Base-by-base conservation (phyloP, 2,888 invertebrate species). In the Trachelus tabidus region DNA sequence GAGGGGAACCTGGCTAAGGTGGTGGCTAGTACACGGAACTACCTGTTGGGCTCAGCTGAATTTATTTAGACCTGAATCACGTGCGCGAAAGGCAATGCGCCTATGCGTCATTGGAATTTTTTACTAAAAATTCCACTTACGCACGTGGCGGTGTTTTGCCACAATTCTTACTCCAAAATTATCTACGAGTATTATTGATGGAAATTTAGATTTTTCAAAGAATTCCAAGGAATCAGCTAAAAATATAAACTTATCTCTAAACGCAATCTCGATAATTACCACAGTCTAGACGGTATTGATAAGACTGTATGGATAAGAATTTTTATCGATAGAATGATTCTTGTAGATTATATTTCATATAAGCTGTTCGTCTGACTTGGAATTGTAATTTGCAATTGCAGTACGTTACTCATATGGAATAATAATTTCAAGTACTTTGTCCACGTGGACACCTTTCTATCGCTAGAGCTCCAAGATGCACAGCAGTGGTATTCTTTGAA, bases 21-120 rank as follows among this genome's bases (percentile, higher is more conserved):
- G 23, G 56, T 56, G 56, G 56, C 56, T 56, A 56, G 56, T 56
- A 23, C 56, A 23, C 56, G 56, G 83, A 84, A 86, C 86, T 87
- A 86, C 87, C 88, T 87, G 85, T 85, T 88, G 86, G 83, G 84
- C 84, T 78, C 84, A 85, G 83, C 84, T 82, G 82, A 85, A 87
- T 85, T 87, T 84, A 86, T 87, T 86, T 86, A 85, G 84, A 87
- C 82, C 83, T 84, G 75, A 71, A 34, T 74, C 31, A 34, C 56
- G 23, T 56, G 23, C 23, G 56, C 23, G 9, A 23, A 56, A 56
- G 23, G 23, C 56, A 56, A 6, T 56, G 9, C 40, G 40, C 23
- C 23, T 40, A 23, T 40, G 23, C 56, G 56, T 56, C 23, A 56
- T 56, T 1, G 9, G 56, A 56, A 23, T 56, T 23, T 56, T 56